These are phyloP conservation scores for Sorex araneus DNA, from an alignment of 2,113 vertebrate genomes.

Conservation along the genomic window DNA sequence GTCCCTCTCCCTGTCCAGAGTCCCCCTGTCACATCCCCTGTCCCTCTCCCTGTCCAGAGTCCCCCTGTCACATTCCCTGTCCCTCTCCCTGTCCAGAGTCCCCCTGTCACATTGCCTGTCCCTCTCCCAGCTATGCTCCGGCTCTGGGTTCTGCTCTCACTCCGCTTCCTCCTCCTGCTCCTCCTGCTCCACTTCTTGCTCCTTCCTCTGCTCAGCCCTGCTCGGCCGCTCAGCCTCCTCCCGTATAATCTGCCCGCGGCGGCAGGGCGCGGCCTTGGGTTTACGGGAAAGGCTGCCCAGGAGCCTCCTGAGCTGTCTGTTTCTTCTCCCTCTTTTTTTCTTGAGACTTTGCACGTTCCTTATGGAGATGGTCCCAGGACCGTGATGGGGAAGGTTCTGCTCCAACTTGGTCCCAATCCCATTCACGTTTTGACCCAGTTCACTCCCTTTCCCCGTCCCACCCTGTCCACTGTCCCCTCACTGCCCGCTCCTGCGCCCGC, in stretches of 20 bases:
- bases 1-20: too few relatives aligned
- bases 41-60: slow-evolving; percentile 88
- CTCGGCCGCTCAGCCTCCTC: slow-evolving; percentile 90
- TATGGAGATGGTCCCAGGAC: slow-evolving; percentile 91
- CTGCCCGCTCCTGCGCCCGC: slow-evolving; percentile 87
- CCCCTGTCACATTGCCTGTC: slow-evolving; percentile 81
- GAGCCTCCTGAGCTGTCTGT: slow-evolving; percentile 94
- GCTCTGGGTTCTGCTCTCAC: slow-evolving; percentile 87
- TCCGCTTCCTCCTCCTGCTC: slow-evolving; percentile 90
- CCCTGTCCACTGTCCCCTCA: slow-evolving; percentile 95
- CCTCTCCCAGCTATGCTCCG: slow-evolving; percentile 85
- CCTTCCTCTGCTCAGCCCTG: slow-evolving; percentile 94
- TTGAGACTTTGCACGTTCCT: slow-evolving; percentile 94
- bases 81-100: slow-evolving; percentile 74
- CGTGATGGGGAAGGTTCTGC: slow-evolving; percentile 91
- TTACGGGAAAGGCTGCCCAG: slow-evolving; percentile 95
- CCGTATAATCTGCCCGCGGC: slow-evolving; percentile 96
- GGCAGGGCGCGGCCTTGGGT: slow-evolving; percentile 96
- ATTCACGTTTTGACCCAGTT: slow-evolving; percentile 93
- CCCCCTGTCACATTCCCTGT: slow-evolving; percentile 81
- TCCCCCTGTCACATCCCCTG: too few relatives aligned
- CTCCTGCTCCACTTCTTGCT: slow-evolving; percentile 92
- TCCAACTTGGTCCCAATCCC: slow-evolving; percentile 95
- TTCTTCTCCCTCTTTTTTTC: slow-evolving; percentile 93
- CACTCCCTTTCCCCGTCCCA: slow-evolving; percentile 95